These are phyloP conservation scores for Chromoteleia sp. DNA, from an alignment of 2,888 invertebrate species.

Conservation along the genomic window DNA sequence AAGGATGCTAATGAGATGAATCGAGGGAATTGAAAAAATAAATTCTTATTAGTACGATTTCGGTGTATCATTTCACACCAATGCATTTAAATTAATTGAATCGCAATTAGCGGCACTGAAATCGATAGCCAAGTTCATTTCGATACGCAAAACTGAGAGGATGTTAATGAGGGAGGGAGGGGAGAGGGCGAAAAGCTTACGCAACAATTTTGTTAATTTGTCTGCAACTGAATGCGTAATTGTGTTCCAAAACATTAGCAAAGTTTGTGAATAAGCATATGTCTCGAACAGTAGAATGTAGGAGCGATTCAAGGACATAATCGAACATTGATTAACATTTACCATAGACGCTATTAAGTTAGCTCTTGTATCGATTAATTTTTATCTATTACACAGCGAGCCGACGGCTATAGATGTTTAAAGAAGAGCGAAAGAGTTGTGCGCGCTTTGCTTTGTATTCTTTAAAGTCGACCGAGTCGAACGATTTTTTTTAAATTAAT, in stretches of 20 bases:
- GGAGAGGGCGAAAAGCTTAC: conserved; percentile 7
- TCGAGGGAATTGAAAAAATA: conserved; percentile 16
- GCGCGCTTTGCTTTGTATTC: conserved; percentile 21
- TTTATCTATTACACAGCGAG: conserved; percentile 40
- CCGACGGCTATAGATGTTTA: conserved; percentile 26
- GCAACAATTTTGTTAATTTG: neutral
- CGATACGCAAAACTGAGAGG: neutral
- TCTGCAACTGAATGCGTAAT: conserved; percentile 6
- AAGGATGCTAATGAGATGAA: conserved; percentile 19
- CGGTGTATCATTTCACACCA: conserved; percentile 1
- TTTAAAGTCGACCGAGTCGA: conserved; percentile 30
- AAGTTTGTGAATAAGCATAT: conserved; percentile 20
- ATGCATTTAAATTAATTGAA: conserved; percentile 31
- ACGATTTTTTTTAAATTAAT: conserved; percentile 18
- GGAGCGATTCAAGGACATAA: conserved; percentile 41
- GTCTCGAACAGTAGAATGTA: conserved; percentile 34
- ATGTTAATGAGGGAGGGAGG: neutral
- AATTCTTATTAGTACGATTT: conserved; percentile 10
- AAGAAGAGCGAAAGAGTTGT: conserved; percentile 44
- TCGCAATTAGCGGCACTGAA: conserved; percentile 8
- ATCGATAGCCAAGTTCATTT: conserved; percentile 16
- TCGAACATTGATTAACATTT: conserved; percentile 62
- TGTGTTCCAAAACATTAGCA: conserved; percentile 10
- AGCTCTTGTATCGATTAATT: conserved; percentile 56
- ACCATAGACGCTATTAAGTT: conserved; percentile 46